These are phyloP conservation scores for Heterodera filipjevi DNA, from an alignment of 2,888 invertebrate species.

Conservation along the genomic window DNA sequence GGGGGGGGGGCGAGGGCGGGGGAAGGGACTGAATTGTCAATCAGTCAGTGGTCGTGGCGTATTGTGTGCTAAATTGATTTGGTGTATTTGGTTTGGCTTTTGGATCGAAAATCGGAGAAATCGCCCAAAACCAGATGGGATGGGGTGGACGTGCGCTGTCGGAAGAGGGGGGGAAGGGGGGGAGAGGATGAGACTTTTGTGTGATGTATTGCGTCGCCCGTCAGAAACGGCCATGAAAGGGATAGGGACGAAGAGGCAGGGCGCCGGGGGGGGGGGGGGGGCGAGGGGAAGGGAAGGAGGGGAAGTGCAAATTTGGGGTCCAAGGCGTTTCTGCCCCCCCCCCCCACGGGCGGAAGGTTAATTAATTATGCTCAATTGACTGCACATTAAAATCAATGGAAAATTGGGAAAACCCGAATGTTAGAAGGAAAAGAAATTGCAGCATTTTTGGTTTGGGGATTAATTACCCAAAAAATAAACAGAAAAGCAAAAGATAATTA, in stretches of 20 bases:
- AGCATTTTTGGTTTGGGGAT: too few species aligned
- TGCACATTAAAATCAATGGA: neutral
- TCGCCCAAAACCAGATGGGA: neutral
- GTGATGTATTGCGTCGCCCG: neutral
- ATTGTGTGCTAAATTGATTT: neutral
- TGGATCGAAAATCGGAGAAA: constrained; percentile 5
- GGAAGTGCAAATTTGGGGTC: neutral
- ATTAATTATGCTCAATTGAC: constrained; percentile 4
- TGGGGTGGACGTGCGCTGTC: neutral
- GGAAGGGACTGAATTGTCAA: neutral
- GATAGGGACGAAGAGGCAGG: too few species aligned
- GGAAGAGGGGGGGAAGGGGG: neutral
- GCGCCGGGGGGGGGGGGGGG: neutral
- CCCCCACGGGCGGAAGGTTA: neutral
- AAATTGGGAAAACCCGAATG: neutral
- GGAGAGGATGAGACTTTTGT: too few species aligned
- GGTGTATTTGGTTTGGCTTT: neutral
- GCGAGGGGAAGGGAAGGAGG: neutral
- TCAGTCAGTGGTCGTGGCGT: neutral
- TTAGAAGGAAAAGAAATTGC: neutral
- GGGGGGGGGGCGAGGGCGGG: neutral
- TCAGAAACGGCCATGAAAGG: neutral
- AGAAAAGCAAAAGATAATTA: too few species aligned
- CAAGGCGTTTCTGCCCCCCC: neutral
- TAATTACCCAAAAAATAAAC: too few species aligned